Conservation (phyloP, 2,888 invertebrate genomes). For the Caenorhabditis sinica region DNA sequence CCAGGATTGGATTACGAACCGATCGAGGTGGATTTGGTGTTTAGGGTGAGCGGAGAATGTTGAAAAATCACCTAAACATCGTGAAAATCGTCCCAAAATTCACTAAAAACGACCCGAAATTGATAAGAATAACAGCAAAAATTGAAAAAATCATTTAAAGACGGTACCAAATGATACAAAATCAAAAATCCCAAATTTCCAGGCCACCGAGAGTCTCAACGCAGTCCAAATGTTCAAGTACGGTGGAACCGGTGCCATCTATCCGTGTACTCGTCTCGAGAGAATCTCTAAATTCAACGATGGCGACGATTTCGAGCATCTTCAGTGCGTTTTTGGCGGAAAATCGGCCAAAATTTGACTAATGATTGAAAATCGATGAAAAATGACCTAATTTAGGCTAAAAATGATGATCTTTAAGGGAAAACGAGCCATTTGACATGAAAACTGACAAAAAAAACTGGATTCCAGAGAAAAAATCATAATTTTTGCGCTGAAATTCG, state of each 20-base stretch:
- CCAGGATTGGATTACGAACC: conserved; percentile 22
- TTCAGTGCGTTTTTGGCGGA: conserved; percentile 1
- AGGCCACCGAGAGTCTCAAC: not conserved
- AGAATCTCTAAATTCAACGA: conserved; percentile 36
- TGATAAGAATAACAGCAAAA: not conserved
- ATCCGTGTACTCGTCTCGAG: conserved; percentile 9
- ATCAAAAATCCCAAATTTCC: not conserved
- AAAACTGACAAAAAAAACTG: too few species aligned
- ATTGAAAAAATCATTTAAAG: too few species aligned
- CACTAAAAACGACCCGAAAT: not conserved
- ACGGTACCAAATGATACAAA: too few species aligned
- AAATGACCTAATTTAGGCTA: not conserved
- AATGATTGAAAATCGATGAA: not conserved
- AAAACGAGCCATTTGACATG: too few species aligned
- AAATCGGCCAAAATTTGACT: not conserved
- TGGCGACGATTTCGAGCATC: conserved; percentile 12
- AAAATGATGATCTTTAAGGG: too few species aligned
- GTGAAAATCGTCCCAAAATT: too few species aligned
- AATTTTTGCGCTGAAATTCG: too few species aligned
- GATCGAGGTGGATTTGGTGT: conserved; percentile 10
- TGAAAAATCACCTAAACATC: not conserved
- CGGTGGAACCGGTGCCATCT: conserved; percentile 27
- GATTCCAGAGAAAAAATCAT: too few species aligned
- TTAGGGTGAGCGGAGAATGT: not conserved
- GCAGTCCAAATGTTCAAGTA: not conserved